Conservation (phyloP, 2,888 invertebrate species). For the Acronicta alni region DNA sequence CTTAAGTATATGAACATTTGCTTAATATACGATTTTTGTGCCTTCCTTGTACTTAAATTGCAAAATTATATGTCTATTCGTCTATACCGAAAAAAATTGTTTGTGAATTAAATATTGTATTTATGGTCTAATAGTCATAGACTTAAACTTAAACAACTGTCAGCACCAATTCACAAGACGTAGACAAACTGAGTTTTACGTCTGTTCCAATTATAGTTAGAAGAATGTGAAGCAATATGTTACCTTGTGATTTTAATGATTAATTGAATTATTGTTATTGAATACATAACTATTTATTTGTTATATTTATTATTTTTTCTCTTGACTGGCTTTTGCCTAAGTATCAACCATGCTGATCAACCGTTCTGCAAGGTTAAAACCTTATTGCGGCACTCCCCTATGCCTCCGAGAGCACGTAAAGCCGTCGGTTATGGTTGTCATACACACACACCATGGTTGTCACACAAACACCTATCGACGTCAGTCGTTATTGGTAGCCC, state of each 20-base stretch:
- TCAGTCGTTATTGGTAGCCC: too few species aligned
- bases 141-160: conserved; percentile 11
- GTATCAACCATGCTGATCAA: too few species aligned
- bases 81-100: background rate
- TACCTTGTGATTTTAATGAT: conserved; percentile 52
- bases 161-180: conserved; percentile 34
- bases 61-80: background rate
- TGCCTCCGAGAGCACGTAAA: too few species aligned
- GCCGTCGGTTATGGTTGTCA: too few species aligned
- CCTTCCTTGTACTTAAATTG: too few species aligned
- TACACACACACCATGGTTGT: too few species aligned
- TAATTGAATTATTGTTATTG: conserved; percentile 50
- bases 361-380: too few species aligned
- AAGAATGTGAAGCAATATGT: conserved; percentile 38
- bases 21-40: conserved; percentile 22
- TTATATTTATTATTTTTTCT: conserved; percentile 26
- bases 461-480: too few species aligned
- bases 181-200: conserved; percentile 9
- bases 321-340: background rate
- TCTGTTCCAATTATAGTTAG: conserved; percentile 23
- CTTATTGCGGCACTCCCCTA: too few species aligned
- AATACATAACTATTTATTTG: conserved; percentile 42
- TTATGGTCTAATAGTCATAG: background rate
- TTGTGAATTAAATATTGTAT: background rate
- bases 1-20: background rate